Percentiles rank a stretch among this genome's conserved stretches.
phyloP scores from a whole-genome alignment of 2,888 invertebrate genomes.

The Tupiocoris notatus region DNA sequence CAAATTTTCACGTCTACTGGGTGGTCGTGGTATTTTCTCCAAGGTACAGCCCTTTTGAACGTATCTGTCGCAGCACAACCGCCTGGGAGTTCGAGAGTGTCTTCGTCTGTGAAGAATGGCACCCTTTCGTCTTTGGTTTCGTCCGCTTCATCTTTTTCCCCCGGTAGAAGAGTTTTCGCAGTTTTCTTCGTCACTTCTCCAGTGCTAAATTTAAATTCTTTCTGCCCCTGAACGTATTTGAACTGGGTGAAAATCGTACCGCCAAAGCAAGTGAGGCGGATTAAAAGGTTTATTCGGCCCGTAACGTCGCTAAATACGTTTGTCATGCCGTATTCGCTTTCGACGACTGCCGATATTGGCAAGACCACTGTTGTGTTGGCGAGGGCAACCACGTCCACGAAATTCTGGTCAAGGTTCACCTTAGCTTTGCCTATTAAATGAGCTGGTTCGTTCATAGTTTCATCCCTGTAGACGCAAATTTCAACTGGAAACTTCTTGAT shows the following conservation, averaged over 20 bases:
- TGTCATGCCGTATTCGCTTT: slow-evolving; percentile 28
- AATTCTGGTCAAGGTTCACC: slow-evolving; percentile 36
- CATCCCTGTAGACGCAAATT: slow-evolving; percentile 34
- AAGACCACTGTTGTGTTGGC: slow-evolving; percentile 38
- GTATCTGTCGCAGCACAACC: neutral
- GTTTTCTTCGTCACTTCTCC: slow-evolving; percentile 6
- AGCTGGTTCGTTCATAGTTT: neutral
- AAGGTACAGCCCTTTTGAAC: slow-evolving; percentile 17
- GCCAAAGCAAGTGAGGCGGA: slow-evolving; percentile 45
- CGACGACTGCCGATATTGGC: slow-evolving; percentile 39
- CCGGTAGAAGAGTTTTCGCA: neutral
- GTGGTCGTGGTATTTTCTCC: slow-evolving; percentile 20
- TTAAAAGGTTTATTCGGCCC: slow-evolving; percentile 24
- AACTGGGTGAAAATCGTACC: slow-evolving; percentile 34
- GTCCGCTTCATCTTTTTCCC: slow-evolving; percentile 12
- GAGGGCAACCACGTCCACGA: slow-evolving; percentile 38
- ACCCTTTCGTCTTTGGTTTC: slow-evolving; percentile 28
- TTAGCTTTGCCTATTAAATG: slow-evolving; percentile 41
- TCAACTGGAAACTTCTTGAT: slow-evolving; percentile 33
- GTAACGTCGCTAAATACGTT: slow-evolving; percentile 43
- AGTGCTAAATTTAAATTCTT: slow-evolving; percentile 24
- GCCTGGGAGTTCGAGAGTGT: neutral
- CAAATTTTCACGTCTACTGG: neutral
- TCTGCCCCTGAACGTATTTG: slow-evolving; percentile 28
- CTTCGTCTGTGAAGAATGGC: slow-evolving; percentile 17